Evolutionary conservation across 2,113 vertebrate species (phyloP), one percentile per base, ranked within the genome.

Genomic region (Protobothrops flavoviridis): DNA sequence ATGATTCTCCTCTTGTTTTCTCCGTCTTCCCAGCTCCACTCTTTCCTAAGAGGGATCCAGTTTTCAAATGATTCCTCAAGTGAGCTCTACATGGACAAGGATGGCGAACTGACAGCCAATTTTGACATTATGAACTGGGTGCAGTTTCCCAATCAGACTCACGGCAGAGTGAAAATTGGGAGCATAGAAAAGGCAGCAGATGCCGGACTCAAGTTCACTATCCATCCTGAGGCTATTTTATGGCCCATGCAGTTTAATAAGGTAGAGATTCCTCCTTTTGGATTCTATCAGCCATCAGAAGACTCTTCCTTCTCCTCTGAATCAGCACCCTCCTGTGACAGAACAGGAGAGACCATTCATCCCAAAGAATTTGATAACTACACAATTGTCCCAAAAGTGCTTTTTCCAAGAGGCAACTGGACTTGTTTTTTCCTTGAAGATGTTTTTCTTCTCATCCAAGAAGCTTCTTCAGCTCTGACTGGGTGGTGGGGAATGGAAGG

Each of bases 51-150:
- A 55, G 26, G 26, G 4, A 6, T 43, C 50, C 69, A 55, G 2
- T 26, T 85, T 26, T 91, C 4, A 15, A 91, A 91, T 33, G 39
- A 17, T 43, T 91, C 90, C 10, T 55, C 13, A 24, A 45, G 24
- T 4, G 43, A 57, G 48, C 33, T 90, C 6, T 64, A 43, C 13
- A 2, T 20, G 12, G 39, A 61, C 17, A 45, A 64, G 43, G 15
- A 90, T 9, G 89, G 57, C 1, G 12, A 64, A 23, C 3, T 91
- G 33, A 7, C 12, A 5, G 69, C 64, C 13, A 17, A 81, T 3
- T 91, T 85, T 85, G 90, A 85, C 23, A 87, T 92, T 24, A 29
- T 87, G 39, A 92, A 86, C n/a, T 87, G 53, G 53, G 55, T 87
- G 55, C 4, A 0, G 0, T 91, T 91, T 87, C 91, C 91, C 55